Evolutionary conservation across 2,888 invertebrate species (phyloP).

Genomic region (Geophilus truncorum): DNA sequence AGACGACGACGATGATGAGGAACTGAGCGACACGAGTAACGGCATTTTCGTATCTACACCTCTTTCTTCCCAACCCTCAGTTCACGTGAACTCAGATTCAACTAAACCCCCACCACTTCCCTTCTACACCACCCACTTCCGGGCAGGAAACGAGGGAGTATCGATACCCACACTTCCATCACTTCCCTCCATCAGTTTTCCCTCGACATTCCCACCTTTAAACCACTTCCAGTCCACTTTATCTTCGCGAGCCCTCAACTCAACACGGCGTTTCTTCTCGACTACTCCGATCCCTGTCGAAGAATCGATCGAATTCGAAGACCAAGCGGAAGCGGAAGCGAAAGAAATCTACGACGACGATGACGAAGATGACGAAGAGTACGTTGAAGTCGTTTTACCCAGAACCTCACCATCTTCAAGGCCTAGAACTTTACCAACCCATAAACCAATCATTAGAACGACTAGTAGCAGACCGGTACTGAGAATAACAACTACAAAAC

Average conservation of each 20-base stretch:
- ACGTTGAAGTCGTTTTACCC: slow-evolving; percentile 1
- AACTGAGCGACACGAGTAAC: not conserved
- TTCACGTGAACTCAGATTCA: not conserved
- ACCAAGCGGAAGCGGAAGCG: not conserved
- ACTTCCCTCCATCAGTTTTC: not conserved
- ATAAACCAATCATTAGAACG: slow-evolving; percentile 30
- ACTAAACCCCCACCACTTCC: not conserved
- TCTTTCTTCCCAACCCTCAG: not conserved
- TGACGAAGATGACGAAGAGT: slow-evolving; percentile 25
- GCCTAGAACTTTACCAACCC: slow-evolving; percentile 29
- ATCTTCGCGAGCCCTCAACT: not conserved
- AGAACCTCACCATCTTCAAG: slow-evolving; percentile 32
- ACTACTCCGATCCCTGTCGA: not conserved
- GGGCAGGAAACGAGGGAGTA: not conserved
- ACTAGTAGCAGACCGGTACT: not conserved
- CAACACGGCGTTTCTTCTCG: not conserved
- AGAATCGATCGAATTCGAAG: slow-evolving; percentile 20
- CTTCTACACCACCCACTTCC: not conserved
- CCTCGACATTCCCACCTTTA: not conserved
- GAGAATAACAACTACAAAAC: slow-evolving; percentile 36
- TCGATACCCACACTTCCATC: not conserved
- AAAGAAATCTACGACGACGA: not conserved
- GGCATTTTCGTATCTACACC: not conserved
- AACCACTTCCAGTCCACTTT: not conserved
- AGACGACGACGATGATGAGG: not conserved